Percentiles rank a stretch among this genome's conserved stretches.
Conservation (phyloP, 2,888 invertebrate genomes). For the Carpatolechia fugitivella region DNA sequence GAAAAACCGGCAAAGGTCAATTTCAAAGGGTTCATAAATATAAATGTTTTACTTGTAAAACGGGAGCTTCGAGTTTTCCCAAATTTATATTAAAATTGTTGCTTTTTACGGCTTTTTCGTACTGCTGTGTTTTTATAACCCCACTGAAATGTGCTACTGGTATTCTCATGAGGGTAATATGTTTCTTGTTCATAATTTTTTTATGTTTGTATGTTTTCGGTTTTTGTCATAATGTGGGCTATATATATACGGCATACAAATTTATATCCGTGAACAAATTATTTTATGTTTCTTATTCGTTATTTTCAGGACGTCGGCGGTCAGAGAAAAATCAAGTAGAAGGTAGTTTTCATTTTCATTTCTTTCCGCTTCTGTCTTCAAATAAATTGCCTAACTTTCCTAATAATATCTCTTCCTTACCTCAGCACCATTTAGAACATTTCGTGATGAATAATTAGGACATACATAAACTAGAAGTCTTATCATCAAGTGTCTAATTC, state of each 20-base stretch:
- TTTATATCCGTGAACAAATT: no score
- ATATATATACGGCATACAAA: background rate
- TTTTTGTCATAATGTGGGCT: background rate
- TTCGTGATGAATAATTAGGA: background rate
- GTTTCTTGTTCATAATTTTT: background rate
- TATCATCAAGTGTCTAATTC: background rate
- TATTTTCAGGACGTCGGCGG: no score
- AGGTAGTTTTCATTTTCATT: no score
- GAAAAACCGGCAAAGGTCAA: no score
- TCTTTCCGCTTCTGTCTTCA: no score
- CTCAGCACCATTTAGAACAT: no score
- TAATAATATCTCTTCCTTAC: no score
- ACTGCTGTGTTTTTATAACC: background rate
- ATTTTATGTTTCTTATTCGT: no score
- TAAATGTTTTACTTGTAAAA: no score
- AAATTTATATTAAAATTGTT: background rate
- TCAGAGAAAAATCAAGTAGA: no score
- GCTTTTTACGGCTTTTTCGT: background rate
- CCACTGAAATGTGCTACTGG: background rate
- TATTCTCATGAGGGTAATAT: background rate
- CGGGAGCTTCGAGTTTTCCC: background rate
- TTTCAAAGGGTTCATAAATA: no score
- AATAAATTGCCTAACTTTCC: no score
- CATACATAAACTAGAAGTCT: background rate
- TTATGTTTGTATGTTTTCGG: background rate